Percentiles rank a stretch among this genome's conserved stretches.
Evolutionary conservation across 2,888 invertebrate species (phyloP).

Genomic region (Calameuta filiformis): DNA sequence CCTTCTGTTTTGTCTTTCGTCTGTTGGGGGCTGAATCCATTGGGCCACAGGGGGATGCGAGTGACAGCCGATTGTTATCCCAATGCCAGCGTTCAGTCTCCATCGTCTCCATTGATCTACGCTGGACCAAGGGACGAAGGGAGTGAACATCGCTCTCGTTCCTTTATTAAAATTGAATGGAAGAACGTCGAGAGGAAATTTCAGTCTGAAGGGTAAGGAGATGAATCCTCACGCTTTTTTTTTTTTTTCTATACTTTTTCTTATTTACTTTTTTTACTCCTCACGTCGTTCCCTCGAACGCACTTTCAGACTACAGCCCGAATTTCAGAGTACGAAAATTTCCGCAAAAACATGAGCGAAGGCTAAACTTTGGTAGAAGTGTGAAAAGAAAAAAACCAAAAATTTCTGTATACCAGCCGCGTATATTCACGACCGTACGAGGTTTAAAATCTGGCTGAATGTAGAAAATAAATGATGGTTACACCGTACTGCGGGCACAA

Average conservation of each 20-base stretch:
- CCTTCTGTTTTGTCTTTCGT: conserved; percentile 3
- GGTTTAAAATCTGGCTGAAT: background rate
- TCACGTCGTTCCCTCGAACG: background rate
- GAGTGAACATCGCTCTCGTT: background rate
- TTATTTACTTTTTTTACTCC: background rate
- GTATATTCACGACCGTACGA: background rate
- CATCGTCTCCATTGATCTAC: conserved; percentile 38
- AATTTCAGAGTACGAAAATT: background rate
- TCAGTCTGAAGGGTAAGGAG: background rate
- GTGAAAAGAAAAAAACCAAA: too few relatives aligned
- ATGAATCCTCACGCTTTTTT: background rate
- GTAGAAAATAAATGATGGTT: background rate
- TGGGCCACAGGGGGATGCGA: conserved; percentile 40
- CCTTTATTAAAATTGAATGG: background rate
- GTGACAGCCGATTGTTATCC: conserved; percentile 45
- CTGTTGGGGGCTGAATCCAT: conserved; percentile 24
- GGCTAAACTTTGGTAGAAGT: background rate
- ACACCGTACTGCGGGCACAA: background rate
- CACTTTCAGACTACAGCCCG: background rate
- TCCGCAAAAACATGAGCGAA: background rate
- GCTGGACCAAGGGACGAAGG: background rate
- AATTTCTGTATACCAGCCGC: background rate
- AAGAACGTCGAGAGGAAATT: background rate
- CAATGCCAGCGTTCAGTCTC: conserved; percentile 11
- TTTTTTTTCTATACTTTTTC: background rate